Evolutionary conservation across 2,888 invertebrate species (phyloP), one percentile per base, ranked within the genome.

Genomic region (Hemaris fuciformis): DNA sequence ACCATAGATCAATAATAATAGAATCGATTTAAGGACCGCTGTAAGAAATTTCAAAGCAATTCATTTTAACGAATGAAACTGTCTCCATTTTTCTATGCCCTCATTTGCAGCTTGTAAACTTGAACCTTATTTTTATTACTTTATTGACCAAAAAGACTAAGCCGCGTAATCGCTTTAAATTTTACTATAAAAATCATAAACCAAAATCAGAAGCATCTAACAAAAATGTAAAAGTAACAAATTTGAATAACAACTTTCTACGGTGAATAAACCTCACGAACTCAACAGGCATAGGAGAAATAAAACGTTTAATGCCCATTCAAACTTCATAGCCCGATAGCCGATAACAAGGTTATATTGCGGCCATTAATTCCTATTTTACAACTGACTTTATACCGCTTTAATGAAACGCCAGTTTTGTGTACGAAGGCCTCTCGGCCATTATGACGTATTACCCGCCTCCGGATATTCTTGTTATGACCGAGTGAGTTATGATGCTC

Each of bases 271-370:
- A 59, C 60, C 45, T 45, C 42, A 1, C 46, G n/a, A 61, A 63
- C 59, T 22, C 45, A 48, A 57, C 60, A 69, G 74, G 64, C 59
- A 74, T 67, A 76, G 76, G 69, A 64, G 72, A 73, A 84, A 67
- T 63, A 62, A 46, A 71, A 70, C 73, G 66, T 72, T 74, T 74
- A 74, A 71, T 66, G 68, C 61, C 73, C 75, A 81, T 79, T 80
- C 76, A 75, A 70, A 72, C 72, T 66, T 73, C 71, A 71, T 70
- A 68, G 67, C 65, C 69, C 64, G 71, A 70, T 73, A 73, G 71
- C 71, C 76, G 79, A 82, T 83, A 87, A 86, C 82, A 82, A 84
- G 80, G 76, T 73, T 75, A 80, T 81, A 81, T 81, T 77, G 79
- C 74, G 72, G 70, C 80, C 76, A 82, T 85, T 86, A 85, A 79